Evolutionary conservation across 2,797 vertebrate species (phyloP).

Genomic region (Phyllotis vaccarum): DNA sequence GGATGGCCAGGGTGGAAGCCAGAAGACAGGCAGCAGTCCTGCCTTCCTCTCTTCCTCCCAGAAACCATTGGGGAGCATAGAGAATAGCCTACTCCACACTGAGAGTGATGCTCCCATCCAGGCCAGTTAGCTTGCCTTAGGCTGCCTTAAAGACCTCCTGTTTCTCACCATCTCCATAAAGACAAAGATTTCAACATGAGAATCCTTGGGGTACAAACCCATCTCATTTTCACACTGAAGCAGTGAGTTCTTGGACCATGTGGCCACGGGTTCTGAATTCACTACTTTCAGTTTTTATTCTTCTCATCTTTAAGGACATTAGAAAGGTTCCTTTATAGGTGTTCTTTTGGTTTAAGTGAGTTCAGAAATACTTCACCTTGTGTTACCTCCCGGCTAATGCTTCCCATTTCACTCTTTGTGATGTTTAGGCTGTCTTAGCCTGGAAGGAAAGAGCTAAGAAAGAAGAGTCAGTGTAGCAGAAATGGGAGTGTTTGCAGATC

Average conservation of each 20-base stretch:
- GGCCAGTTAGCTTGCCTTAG: neutral
- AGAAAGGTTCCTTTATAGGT: neutral
- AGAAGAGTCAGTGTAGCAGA: neutral
- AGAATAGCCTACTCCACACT: neutral
- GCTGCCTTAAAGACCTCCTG: neutral
- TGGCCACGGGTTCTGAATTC: neutral
- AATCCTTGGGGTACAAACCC: neutral
- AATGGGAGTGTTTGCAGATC: neutral
- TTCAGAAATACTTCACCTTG: neutral
- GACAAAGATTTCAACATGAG: neutral
- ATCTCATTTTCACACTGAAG: neutral
- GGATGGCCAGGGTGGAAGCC: neutral
- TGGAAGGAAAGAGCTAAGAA: neutral
- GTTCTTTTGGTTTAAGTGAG: neutral
- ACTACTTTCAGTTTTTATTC: constrained; percentile 2
- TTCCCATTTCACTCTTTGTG: neutral
- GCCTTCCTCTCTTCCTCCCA: neutral
- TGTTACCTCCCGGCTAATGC: neutral
- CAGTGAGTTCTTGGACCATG: neutral
- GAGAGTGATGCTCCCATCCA: neutral
- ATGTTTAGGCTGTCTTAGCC: neutral
- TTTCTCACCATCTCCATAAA: neutral
- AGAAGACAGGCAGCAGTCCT: neutral
- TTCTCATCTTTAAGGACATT: neutral
- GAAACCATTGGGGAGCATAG: neutral